A percentile compares a stretch with the other conserved stretches of the same genome.
phyloP scores from a whole-genome alignment of 2,888 invertebrate genomes.

The Aspidiotus rigidus region DNA sequence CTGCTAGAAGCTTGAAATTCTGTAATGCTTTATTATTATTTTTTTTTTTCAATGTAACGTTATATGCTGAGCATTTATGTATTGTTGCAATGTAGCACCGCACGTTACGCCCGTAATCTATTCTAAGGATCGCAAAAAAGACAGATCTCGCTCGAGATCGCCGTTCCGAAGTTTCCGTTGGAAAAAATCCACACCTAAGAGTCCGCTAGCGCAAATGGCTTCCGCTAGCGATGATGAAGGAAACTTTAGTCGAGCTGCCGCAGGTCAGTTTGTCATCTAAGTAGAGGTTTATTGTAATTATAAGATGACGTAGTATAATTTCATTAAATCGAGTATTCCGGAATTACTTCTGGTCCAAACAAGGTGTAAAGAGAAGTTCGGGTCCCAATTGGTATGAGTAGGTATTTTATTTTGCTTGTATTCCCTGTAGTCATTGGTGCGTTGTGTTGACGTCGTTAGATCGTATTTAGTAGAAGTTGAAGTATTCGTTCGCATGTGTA shows the following conservation, averaged over 20 bases:
- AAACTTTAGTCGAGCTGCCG: conserved; percentile 46
- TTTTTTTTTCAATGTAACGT: background rate
- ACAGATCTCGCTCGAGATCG: conserved; percentile 83
- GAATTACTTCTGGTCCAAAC: no score
- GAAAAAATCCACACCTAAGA: conserved; percentile 57
- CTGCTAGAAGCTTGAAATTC: no score
- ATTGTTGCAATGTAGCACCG: conserved; percentile 23
- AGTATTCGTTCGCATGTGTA: no score
- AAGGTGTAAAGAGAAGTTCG: no score
- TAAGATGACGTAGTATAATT: no score
- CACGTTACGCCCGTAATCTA: conserved; percentile 24
- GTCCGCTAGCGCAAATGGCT: conserved; percentile 49
- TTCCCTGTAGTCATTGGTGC: no score
- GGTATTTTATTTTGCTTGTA: no score
- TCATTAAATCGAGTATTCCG: no score
- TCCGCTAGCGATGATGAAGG: conserved; percentile 75
- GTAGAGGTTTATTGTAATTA: background rate
- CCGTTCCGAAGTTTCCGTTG: conserved; percentile 88
- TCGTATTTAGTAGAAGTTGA: no score
- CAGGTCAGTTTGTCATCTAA: conserved; percentile 35
- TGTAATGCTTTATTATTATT: no score
- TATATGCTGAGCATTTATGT: conserved; percentile 13
- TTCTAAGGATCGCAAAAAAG: conserved; percentile 47
- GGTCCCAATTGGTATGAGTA: no score
- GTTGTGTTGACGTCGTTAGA: no score